Percentiles rank a stretch among this genome's conserved stretches.
Conservation (phyloP, 2,888 invertebrate genomes). For the Carterocephalus palaemon region DNA sequence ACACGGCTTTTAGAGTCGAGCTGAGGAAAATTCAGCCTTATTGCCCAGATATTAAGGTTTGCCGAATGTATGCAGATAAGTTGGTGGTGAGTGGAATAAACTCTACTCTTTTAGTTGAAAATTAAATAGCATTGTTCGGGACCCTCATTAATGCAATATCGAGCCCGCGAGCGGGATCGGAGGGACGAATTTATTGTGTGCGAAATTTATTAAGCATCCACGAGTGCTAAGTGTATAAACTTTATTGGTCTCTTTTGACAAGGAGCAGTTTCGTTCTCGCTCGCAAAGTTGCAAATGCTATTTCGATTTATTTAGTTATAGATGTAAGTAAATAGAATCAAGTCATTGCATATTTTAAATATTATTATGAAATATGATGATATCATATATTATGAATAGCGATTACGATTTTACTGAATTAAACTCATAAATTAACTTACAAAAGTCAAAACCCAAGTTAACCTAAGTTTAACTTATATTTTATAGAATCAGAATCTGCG, state of each 20-base stretch:
- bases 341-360: too few species aligned
- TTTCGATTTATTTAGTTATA: too few species aligned
- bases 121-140: constrained; percentile 75
- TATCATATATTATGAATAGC: too few species aligned
- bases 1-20: constrained; percentile 1
- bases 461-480: too few species aligned
- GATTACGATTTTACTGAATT: too few species aligned
- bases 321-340: too few species aligned
- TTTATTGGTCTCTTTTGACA: constrained; percentile 16
- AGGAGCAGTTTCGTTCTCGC: background rate
- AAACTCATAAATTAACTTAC: too few species aligned
- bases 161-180: constrained; percentile 49
- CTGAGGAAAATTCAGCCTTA: constrained; percentile 40
- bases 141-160: constrained; percentile 73
- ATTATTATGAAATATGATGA: too few species aligned
- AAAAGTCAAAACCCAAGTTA: too few species aligned
- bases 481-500: too few species aligned
- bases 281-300: background rate
- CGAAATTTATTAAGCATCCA: constrained; percentile 56
- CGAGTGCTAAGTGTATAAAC: constrained; percentile 29
- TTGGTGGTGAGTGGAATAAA: constrained; percentile 39
- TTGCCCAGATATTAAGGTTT: constrained; percentile 24
- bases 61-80: background rate
- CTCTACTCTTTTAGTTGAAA: constrained; percentile 63
- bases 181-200: constrained; percentile 68